Evolutionary conservation across 2,113 vertebrate species (phyloP).

Genomic region (Porphyrio hochstetteri): DNA sequence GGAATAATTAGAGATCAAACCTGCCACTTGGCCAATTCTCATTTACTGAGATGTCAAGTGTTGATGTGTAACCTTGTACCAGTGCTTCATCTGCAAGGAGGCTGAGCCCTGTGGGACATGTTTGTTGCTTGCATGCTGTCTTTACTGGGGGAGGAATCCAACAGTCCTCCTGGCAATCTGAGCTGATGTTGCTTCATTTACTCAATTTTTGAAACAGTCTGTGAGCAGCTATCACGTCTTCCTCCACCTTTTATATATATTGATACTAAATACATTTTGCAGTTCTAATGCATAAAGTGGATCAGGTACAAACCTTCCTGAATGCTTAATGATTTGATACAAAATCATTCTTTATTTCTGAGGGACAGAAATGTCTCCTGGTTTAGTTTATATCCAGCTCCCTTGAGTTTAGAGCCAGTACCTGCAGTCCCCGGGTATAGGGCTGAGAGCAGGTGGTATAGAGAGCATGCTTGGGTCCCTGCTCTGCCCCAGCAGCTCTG

Average conservation of each 20-base stretch:
- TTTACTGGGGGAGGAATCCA: not conserved
- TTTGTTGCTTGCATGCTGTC: not conserved
- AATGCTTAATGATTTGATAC: not conserved
- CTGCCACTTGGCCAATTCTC: not conserved
- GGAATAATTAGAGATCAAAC: not conserved
- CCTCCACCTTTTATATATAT: no score
- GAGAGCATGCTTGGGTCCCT: not conserved
- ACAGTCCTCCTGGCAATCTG: rapidly evolving
- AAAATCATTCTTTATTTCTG: not conserved
- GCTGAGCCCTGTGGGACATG: not conserved
- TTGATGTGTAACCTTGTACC: not conserved
- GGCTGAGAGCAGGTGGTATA: not conserved
- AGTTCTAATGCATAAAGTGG: not conserved
- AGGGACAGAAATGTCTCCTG: rapidly evolving
- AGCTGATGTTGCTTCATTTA: not conserved
- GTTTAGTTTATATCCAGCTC: not conserved
- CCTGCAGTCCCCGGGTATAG: not conserved
- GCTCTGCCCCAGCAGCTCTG: not conserved
- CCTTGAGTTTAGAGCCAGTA: not conserved
- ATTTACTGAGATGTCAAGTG: not conserved
- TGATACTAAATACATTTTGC: not conserved
- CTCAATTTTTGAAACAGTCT: not conserved
- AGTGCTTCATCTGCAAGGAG: not conserved
- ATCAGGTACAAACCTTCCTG: not conserved
- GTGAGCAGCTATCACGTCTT: not conserved